Evolutionary conservation across 2,797 vertebrate genomes (phyloP).

Genomic region (Phyllotis vaccarum): DNA sequence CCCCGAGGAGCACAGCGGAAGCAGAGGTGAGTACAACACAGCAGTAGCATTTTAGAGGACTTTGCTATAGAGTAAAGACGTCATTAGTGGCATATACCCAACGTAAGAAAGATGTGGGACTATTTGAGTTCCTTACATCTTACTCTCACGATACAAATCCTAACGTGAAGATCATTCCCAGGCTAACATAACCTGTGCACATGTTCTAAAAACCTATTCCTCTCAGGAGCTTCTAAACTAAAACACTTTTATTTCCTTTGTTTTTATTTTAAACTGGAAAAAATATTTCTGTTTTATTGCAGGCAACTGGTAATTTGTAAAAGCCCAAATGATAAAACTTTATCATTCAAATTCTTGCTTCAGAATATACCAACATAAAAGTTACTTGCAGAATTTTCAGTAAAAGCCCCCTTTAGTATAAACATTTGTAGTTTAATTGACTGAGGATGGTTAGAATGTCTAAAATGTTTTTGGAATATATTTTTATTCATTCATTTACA

Average conservation of each 20-base stretch:
- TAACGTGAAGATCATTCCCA: not conserved
- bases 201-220: not conserved
- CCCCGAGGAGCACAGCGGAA: not conserved
- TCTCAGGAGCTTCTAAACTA: not conserved
- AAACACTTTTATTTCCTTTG: not conserved
- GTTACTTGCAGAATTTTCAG: not conserved
- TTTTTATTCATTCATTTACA: not conserved
- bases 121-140: not conserved
- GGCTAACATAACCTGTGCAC: not conserved
- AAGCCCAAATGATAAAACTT: conserved; percentile 49
- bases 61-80: not conserved
- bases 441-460: not conserved
- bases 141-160: not conserved
- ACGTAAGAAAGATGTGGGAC: not conserved
- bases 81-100: not conserved
- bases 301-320: conserved; percentile 31
- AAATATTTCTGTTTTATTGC: conserved; percentile 47
- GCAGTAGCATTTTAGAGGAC: not conserved
- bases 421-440: not conserved
- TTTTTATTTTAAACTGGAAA: not conserved
- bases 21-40: not conserved
- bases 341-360: conserved; percentile 34
- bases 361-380: not conserved
- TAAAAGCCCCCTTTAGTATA: not conserved
- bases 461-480: conserved; percentile 29